Conservation (phyloP, 2,888 invertebrate species). For the Aromia moschata region DNA sequence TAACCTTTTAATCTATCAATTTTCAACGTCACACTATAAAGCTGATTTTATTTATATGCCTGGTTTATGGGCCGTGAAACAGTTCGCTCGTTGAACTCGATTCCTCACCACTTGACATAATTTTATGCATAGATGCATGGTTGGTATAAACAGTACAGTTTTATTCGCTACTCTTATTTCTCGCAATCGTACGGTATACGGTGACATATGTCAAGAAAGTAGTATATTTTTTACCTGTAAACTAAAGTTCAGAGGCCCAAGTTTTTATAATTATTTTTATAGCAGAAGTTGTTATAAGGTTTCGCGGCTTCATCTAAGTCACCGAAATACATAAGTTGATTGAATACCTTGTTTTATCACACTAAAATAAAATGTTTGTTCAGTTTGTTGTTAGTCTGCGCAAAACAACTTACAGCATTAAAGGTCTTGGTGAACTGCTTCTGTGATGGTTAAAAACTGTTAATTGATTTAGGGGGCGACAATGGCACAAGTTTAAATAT, state of each 20-base stretch:
- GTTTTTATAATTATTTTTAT: no score
- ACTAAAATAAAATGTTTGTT: no score
- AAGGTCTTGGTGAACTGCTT: no score
- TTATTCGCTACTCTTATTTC: constrained; percentile 21
- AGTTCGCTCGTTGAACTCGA: constrained; percentile 42
- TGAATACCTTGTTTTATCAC: no score
- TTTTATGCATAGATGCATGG: constrained; percentile 39
- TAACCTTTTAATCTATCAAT: constrained; percentile 52
- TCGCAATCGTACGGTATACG: constrained; percentile 14
- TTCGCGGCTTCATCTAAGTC: no score
- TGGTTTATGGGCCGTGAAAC: constrained; percentile 49
- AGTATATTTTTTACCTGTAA: neutral
- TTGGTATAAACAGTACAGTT: constrained; percentile 33
- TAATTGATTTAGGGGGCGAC: no score
- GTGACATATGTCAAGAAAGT: constrained; percentile 16
- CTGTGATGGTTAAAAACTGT: no score
- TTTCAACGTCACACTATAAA: constrained; percentile 45
- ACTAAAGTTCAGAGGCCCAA: constrained; percentile 5
- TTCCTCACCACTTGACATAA: constrained; percentile 42
- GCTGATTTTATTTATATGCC: constrained; percentile 45
- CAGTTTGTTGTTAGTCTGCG: no score
- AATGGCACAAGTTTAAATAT: no score
- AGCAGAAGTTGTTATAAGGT: no score
- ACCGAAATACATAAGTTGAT: no score
- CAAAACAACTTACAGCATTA: no score